Conservation (phyloP, 2,113 vertebrate species). For the Silurus meridionalis region DNA sequence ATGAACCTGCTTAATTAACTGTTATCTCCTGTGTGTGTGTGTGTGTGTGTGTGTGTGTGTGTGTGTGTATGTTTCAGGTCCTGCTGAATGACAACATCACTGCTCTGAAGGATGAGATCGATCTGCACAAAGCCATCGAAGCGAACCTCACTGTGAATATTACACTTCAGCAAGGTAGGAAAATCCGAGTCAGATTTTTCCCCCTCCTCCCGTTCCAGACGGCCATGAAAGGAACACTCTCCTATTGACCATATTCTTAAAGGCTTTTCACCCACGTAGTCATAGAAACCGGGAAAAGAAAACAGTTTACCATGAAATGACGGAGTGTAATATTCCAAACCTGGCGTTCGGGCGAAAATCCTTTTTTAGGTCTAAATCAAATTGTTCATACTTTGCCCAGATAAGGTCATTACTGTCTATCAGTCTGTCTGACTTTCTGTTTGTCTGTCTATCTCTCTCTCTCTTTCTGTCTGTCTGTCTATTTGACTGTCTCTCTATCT, state of each 20-base stretch:
- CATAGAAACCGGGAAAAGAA: slow-evolving; percentile 60
- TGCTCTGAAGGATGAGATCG: slow-evolving; percentile 52
- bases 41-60: slow-evolving; percentile 1
- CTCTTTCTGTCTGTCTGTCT: too few species aligned
- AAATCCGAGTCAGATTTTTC: slow-evolving; percentile 58
- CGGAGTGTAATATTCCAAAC: neutral
- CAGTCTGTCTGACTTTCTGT: neutral
- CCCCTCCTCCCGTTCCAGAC: slow-evolving; percentile 27
- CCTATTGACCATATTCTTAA: slow-evolving; percentile 63
- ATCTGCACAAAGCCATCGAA: slow-evolving; percentile 53
- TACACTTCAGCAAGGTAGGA: slow-evolving; percentile 66
- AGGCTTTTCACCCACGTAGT: slow-evolving; percentile 56
- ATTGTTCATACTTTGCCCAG: slow-evolving; percentile 29
- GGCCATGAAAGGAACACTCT: slow-evolving; percentile 65
- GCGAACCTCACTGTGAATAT: slow-evolving; percentile 63
- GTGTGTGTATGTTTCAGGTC: slow-evolving; percentile 54
- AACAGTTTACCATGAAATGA: slow-evolving; percentile 43
- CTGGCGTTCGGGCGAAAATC: neutral
- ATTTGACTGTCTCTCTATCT: too few species aligned
- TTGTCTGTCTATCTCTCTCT: too few species aligned
- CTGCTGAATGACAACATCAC: slow-evolving; percentile 62
- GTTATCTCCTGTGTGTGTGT: neutral
- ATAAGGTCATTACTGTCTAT: slow-evolving; percentile 18
- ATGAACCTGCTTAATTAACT: neutral
- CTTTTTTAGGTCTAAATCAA: neutral